Evolutionary conservation across 2,797 vertebrate species (phyloP), one percentile per base, ranked within the genome.

Genomic region (Danionella dracula): DNA sequence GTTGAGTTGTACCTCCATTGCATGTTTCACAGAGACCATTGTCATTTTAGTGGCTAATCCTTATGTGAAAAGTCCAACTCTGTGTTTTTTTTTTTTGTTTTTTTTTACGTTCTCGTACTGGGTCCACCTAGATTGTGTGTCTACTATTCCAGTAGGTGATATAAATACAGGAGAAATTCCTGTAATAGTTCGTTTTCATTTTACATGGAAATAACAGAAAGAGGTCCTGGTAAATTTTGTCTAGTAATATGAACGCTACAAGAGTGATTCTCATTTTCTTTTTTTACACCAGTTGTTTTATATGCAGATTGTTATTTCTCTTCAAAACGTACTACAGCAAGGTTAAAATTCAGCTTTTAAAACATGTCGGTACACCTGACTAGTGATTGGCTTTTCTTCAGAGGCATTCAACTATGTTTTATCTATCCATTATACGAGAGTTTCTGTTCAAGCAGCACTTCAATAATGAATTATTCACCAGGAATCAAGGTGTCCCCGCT

Each of bases 391-490:
- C 32, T 40, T 15, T 8, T 40, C 41, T 45, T 23, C 23, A 41
- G 35, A 21, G n/a, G 55, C 32, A 45, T 67, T 40, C 16, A 13
- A 50, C 37, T 58, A 17, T 35, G n/a, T 59, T 50, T 50, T 40
- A 63, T 55, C 49, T 21, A 41, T 17, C 34, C 10, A 32, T 34
- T 42, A 44, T 5, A 21, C 19, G 9, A 40, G 15, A 27, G 29
- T 16, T 65, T 64, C 17, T 60, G 2, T 70, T 69, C 50, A 50
- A 32, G 31, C 9, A 6, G 29, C 7, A 27, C 21, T 58, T 23
- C 15, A 38, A 27, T 42, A 40, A 51, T 76, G 23, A 70, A 76
- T 78, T 70, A 78, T 75, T 77, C 41, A 75, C 72, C 32, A 53
- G 46, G 65, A 53, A 21, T 59, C 62, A 53, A 59, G 68, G 75